Evolutionary conservation across 2,888 invertebrate species (phyloP).

Genomic region (Tubulanus polymorphus): DNA sequence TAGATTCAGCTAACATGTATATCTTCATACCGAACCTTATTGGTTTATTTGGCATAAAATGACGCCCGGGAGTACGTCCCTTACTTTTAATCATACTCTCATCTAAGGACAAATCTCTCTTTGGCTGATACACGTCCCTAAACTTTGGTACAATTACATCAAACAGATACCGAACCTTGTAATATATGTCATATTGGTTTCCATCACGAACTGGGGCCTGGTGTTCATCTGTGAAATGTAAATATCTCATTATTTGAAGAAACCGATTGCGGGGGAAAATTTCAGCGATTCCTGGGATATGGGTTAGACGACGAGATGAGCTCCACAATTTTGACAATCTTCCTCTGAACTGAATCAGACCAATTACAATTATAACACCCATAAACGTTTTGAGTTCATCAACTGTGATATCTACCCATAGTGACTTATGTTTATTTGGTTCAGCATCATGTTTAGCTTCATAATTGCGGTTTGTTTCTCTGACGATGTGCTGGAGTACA

Average conservation of each 20-base stretch:
- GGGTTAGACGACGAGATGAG: neutral
- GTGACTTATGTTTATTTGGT: no score
- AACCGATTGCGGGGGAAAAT: slow-evolving; percentile 1
- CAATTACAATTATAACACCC: slow-evolving; percentile 2
- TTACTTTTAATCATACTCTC: slow-evolving; percentile 8
- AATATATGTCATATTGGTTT: slow-evolving; percentile 4
- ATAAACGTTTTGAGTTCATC: slow-evolving; percentile 7
- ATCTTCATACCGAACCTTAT: slow-evolving; percentile 16
- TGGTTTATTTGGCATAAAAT: slow-evolving; percentile 10
- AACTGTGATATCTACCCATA: no score
- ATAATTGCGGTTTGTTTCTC: no score
- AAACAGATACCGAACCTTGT: slow-evolving; percentile 2
- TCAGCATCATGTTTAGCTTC: no score
- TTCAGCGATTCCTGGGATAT: neutral
- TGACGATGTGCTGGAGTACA: no score
- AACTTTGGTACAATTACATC: slow-evolving; percentile 3
- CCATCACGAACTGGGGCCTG: neutral
- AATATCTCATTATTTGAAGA: neutral
- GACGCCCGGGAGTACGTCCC: slow-evolving; percentile 3
- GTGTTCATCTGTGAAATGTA: slow-evolving; percentile 3
- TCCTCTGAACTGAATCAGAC: neutral
- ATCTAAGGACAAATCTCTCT: slow-evolving; percentile 1
- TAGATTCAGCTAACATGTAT: slow-evolving; percentile 5
- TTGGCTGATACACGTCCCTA: slow-evolving; percentile 1
- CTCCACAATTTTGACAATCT: slow-evolving; percentile 2